Conservation (phyloP, 2,113 vertebrate genomes). For the Anhinga anhinga region DNA sequence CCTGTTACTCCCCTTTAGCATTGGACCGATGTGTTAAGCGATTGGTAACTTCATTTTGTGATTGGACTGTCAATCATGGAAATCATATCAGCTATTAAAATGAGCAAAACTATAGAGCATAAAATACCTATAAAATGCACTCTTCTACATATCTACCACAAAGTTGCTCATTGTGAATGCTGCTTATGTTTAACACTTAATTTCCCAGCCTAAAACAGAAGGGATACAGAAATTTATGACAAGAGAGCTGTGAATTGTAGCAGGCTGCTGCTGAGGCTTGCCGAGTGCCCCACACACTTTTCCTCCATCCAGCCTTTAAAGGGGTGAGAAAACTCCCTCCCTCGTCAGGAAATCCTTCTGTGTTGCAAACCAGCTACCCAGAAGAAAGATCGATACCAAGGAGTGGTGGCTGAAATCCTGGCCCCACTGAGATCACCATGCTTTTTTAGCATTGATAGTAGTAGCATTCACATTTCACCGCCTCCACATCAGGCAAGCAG, state of each 20-base stretch:
- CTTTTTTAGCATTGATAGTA: rapidly evolving
- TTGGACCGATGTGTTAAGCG: neutral
- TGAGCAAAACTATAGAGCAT: neutral
- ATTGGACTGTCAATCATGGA: neutral
- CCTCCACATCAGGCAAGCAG: rapidly evolving
- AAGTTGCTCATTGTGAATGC: neutral
- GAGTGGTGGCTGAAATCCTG: neutral
- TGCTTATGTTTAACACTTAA: neutral
- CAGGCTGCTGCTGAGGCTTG: neutral
- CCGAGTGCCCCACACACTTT: neutral
- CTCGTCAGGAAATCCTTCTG: neutral
- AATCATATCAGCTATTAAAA: neutral
- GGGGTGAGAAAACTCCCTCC: neutral
- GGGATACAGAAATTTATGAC: neutral
- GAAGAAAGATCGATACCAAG: neutral
- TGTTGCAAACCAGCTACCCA: neutral
- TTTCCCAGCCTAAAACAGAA: neutral
- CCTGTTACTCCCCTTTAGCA: neutral
- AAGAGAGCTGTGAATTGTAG: neutral
- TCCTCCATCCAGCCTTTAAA: neutral
- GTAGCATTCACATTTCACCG: neutral
- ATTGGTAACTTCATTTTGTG: neutral
- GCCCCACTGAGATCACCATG: rapidly evolving
- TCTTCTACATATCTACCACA: neutral
- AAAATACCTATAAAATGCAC: neutral